Percentiles rank a stretch among this genome's conserved stretches.
These are phyloP conservation scores for Liasis olivaceus DNA, from an alignment of 2,797 vertebrate species.

Conservation along the genomic window DNA sequence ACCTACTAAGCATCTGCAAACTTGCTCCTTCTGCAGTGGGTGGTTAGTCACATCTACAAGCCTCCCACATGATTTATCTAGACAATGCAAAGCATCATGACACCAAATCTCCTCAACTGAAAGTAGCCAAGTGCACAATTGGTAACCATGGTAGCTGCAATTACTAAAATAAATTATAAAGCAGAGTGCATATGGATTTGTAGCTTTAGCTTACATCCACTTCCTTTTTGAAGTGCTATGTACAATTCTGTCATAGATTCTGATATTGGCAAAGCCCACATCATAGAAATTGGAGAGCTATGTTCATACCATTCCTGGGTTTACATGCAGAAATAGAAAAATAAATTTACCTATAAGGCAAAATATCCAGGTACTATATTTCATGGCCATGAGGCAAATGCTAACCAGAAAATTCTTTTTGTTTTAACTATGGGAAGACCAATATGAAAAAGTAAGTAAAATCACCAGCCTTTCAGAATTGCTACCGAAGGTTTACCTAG, in stretches of 20 bases:
- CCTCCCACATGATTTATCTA: conserved; percentile 54
- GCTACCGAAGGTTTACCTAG: background rate
- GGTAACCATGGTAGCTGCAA: conserved; percentile 74
- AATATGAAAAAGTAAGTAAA: background rate
- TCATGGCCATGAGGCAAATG: background rate
- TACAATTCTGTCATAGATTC: conserved; percentile 3
- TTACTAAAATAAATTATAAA: conserved; percentile 41
- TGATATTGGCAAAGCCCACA: conserved; percentile 23
- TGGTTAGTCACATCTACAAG: conserved; percentile 55
- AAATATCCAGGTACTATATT: background rate
- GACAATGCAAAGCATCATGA: conserved; percentile 50
- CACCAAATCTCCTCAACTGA: conserved; percentile 52
- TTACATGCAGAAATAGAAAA: background rate
- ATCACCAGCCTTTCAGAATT: background rate
- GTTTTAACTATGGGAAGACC: background rate
- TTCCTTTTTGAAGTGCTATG: conserved; percentile 39
- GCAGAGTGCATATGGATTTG: conserved; percentile 48
- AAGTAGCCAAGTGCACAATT: conserved; percentile 59
- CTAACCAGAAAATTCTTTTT: background rate
- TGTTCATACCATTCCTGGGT: background rate
- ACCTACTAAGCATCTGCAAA: conserved; percentile 38
- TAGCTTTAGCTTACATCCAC: conserved; percentile 39
- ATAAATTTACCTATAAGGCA: conserved; percentile 9
- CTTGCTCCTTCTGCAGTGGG: conserved; percentile 42
- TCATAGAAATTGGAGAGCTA: background rate